A percentile compares a stretch with the other conserved stretches of the same genome.
Evolutionary conservation across 1,140 invertebrate species (phyloP).

Genomic region (Dryas iulia): DNA sequence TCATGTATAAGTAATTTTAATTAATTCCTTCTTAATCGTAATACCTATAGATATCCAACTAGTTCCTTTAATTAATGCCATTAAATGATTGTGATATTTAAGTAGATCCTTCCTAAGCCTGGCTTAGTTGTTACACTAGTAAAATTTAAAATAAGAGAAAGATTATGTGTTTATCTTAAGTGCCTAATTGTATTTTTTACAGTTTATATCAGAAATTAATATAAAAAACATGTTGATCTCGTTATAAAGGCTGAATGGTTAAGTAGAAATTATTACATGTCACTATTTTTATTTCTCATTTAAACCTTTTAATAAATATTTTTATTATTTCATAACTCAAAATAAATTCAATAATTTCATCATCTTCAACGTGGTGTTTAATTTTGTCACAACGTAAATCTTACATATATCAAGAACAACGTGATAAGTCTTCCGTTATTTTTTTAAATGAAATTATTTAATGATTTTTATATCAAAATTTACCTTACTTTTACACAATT

Average conservation of each 20-base stretch:
- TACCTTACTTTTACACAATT: neutral
- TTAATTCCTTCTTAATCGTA: conserved; percentile 12
- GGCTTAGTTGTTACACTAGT: conserved; percentile 16
- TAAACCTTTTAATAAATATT: conserved; percentile 2
- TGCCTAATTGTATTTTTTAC: conserved; percentile 11
- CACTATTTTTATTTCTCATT: conserved; percentile 1
- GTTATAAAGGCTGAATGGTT: conserved; percentile 15
- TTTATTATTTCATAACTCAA: neutral
- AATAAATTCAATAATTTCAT: conserved; percentile 4
- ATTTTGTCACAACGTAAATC: conserved; percentile 2
- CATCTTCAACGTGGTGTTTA: conserved; percentile 13
- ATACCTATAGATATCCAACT: conserved; percentile 16
- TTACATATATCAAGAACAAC: conserved; percentile 8
- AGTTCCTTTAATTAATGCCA: conserved; percentile 10
- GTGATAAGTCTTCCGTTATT: conserved; percentile 6
- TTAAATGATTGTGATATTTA: conserved; percentile 21
- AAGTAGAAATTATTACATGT: conserved; percentile 11
- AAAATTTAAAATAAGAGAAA: conserved; percentile 13
- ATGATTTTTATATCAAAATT: neutral
- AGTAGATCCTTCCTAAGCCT: conserved; percentile 18
- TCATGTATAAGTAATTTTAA: conserved; percentile 11
- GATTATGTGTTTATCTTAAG: conserved; percentile 14
- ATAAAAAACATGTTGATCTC: conserved; percentile 14
- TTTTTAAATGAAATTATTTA: neutral
- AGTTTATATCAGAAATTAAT: conserved; percentile 15